Evolutionary conservation across 2,888 invertebrate species (phyloP).

Genomic region (Drosophila ezoana): DNA sequence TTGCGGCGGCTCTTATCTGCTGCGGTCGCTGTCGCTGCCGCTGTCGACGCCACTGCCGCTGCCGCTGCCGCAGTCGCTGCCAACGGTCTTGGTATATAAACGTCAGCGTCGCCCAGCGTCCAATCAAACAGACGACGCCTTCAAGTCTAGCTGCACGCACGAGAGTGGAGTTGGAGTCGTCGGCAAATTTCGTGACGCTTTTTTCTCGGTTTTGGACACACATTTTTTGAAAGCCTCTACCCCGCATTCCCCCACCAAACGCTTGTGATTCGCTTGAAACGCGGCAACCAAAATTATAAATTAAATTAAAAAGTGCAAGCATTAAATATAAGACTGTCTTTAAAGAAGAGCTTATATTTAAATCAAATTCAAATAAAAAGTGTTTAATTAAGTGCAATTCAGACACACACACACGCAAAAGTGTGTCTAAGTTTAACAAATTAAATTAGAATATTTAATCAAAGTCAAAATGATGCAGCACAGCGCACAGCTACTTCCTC

Average conservation of each 20-base stretch:
- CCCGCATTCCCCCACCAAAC: neutral
- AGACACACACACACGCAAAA: conserved; percentile 7
- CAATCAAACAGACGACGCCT: conserved; percentile 85
- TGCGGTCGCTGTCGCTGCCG: conserved; percentile 19
- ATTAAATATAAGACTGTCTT: conserved; percentile 69
- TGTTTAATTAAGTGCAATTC: conserved; percentile 38
- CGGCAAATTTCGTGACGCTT: conserved; percentile 66
- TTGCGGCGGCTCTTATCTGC: conserved; percentile 42
- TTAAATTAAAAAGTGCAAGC: conserved; percentile 52
- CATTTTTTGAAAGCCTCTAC: conserved; percentile 39
- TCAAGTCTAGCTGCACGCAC: conserved; percentile 85
- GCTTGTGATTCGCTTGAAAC: conserved; percentile 36
- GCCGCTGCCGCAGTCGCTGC: conserved; percentile 21
- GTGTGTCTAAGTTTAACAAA: conserved; percentile 13
- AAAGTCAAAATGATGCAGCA: conserved; percentile 60
- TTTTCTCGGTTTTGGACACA: conserved; percentile 63
- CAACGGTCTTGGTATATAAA: conserved; percentile 81
- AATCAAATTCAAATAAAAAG: conserved; percentile 24
- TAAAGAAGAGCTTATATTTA: conserved; percentile 70
- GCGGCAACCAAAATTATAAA: conserved; percentile 56
- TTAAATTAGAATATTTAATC: conserved; percentile 7
- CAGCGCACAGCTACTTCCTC: conserved; percentile 54
- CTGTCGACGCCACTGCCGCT: conserved; percentile 3
- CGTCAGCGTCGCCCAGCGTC: conserved; percentile 79
- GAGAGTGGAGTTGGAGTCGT: conserved; percentile 83